Evolutionary conservation across 2,113 vertebrate genomes (phyloP).

Genomic region (Dasyurus viverrinus): DNA sequence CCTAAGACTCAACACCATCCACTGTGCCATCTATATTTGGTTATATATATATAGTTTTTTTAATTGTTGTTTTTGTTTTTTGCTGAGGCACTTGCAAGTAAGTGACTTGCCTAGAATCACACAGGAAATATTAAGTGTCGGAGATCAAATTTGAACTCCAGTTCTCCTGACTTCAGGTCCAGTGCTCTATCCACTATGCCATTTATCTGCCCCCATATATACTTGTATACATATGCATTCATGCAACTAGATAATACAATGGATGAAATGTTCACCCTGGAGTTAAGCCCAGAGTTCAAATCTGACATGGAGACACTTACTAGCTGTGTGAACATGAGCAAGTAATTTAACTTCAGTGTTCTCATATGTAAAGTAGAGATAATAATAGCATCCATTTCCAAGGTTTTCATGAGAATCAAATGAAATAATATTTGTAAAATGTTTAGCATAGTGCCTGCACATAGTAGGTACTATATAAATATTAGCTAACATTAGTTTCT

Average conservation of each 20-base stretch:
- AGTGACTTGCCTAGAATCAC: no score
- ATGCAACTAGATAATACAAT: neutral
- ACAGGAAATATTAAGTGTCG: neutral
- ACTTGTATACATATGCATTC: no score
- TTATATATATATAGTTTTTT: no score
- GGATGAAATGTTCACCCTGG: neutral
- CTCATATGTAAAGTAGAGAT: neutral
- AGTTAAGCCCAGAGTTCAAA: neutral
- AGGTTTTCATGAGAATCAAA: neutral
- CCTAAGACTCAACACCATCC: no score
- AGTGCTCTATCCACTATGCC: neutral
- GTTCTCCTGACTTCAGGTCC: neutral
- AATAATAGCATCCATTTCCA: neutral
- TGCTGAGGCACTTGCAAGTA: no score
- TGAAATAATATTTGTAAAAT: neutral
- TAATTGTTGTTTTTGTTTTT: no score
- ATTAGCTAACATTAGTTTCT: neutral
- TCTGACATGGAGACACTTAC: neutral
- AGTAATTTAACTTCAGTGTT: neutral
- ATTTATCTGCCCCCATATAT: neutral
- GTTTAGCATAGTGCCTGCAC: neutral
- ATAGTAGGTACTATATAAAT: neutral
- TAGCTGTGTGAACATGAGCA: neutral
- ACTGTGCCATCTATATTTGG: no score
- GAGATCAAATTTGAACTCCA: no score